Percentiles rank a stretch among this genome's conserved stretches.
phyloP scores from a whole-genome alignment of 2,797 vertebrate species.

The Natrix natrix region DNA sequence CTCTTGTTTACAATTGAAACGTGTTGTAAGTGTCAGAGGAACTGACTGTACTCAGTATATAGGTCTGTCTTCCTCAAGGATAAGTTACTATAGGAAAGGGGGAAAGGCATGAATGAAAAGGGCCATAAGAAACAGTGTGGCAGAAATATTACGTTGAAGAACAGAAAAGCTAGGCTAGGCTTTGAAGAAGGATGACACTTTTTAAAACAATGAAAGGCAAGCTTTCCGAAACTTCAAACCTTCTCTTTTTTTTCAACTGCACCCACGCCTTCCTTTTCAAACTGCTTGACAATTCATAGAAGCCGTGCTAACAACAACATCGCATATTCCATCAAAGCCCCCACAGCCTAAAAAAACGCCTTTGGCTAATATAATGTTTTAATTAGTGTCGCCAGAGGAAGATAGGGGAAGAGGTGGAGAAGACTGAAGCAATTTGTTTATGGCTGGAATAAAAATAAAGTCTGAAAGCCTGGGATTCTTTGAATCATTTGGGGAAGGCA shows the following conservation, averaged over 20 bases:
- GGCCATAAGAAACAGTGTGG: background rate
- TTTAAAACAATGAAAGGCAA: constrained; percentile 9
- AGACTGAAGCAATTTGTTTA: background rate
- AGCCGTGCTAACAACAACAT: constrained; percentile 9
- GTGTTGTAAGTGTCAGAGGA: background rate
- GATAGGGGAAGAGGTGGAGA: background rate
- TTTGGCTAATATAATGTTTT: background rate
- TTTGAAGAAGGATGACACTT: background rate
- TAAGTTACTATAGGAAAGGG: background rate
- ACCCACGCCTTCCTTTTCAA: background rate
- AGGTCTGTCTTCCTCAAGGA: background rate
- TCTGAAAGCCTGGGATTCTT: background rate
- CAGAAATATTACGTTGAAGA: background rate
- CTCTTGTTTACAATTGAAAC: background rate
- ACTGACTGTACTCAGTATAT: background rate
- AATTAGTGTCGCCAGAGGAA: constrained; percentile 11
- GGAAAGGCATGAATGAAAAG: background rate
- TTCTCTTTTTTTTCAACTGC: background rate
- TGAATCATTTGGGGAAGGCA: background rate
- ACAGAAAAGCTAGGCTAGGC: background rate
- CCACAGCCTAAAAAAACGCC: constrained; percentile 9
- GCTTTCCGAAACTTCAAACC: background rate
- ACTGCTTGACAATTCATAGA: background rate
- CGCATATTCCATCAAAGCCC: background rate
- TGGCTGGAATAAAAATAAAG: background rate